Conservation (phyloP, 2,888 invertebrate species). For the Caenorhabditis imperialis region DNA sequence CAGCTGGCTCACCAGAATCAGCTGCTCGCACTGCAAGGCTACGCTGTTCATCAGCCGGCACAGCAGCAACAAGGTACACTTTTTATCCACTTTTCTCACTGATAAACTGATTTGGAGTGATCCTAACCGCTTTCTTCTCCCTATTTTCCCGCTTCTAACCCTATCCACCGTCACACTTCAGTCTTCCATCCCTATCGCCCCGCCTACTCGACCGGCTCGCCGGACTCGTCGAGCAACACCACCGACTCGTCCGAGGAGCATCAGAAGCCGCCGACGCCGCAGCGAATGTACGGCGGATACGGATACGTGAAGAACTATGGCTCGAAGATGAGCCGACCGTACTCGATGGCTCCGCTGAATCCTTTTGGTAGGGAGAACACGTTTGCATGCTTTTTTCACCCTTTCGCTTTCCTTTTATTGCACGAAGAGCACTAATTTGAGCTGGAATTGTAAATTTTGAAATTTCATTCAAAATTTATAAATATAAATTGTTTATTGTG, state of each 20-base stretch:
- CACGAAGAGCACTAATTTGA: not conserved
- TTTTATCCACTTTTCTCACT: not conserved
- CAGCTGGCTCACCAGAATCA: constrained; percentile 51
- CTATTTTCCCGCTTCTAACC: not conserved
- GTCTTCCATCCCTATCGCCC: not conserved
- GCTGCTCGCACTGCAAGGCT: constrained; percentile 47
- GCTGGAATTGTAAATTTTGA: not conserved
- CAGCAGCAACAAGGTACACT: constrained; percentile 41
- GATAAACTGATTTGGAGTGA: not conserved
- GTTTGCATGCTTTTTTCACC: constrained; percentile 18
- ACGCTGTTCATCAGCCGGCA: constrained; percentile 41
- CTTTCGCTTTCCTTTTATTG: not conserved
- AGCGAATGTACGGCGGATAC: not conserved
- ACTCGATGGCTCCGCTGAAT: not conserved
- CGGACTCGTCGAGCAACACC: constrained; percentile 40
- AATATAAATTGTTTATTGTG: too few relatives aligned
- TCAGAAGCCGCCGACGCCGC: constrained; percentile 11
- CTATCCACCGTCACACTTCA: too few relatives aligned
- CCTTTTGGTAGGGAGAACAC: constrained; percentile 26
- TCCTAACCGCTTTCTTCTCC: constrained; percentile 8
- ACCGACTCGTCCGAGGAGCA: constrained; percentile 25
- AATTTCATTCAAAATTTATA: not conserved
- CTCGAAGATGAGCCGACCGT: not conserved
- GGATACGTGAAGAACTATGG: constrained; percentile 2
- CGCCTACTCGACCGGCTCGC: constrained; percentile 44